These are phyloP conservation scores for Megalops cyprinoides DNA, from an alignment of 2,797 vertebrate species.

Conservation along the genomic window DNA sequence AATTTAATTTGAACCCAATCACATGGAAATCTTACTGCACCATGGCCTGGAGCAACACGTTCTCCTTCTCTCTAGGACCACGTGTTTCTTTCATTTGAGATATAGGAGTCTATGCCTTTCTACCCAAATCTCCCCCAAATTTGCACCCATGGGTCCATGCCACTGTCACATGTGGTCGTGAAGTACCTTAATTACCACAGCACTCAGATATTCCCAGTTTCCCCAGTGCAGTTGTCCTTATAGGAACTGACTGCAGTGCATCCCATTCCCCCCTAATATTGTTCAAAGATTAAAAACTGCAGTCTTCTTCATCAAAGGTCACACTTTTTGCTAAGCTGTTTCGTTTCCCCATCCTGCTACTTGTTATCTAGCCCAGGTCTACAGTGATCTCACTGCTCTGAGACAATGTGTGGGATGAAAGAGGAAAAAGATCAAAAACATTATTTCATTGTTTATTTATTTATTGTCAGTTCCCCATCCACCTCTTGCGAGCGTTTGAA, in stretches of 20 bases:
- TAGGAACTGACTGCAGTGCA: neutral
- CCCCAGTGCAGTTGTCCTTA: neutral
- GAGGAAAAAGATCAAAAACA: slow-evolving; percentile 40
- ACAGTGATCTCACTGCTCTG: slow-evolving; percentile 50
- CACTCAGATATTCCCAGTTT: neutral
- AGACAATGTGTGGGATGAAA: slow-evolving; percentile 70
- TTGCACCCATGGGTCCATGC: slow-evolving; percentile 1
- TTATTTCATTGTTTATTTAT: slow-evolving; percentile 68
- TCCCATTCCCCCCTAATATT: neutral
- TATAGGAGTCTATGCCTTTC: no score
- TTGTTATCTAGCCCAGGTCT: slow-evolving; percentile 58
- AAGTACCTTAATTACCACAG: neutral
- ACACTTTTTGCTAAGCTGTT: slow-evolving; percentile 51
- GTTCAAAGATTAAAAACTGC: slow-evolving; percentile 13
- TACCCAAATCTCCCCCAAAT: neutral
- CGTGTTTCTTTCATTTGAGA: neutral
- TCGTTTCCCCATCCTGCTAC: slow-evolving; percentile 52
- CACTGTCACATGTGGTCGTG: neutral
- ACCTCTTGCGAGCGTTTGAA: slow-evolving; percentile 57
- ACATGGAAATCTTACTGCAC: slow-evolving; percentile 29
- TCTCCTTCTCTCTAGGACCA: neutral
- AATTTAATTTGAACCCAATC: slow-evolving; percentile 50
- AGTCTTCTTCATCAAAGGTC: slow-evolving; percentile 63
- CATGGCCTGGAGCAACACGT: neutral
- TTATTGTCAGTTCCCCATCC: slow-evolving; percentile 58